A percentile compares a stretch with the other conserved stretches of the same genome.
phyloP scores from a whole-genome alignment of 2,113 vertebrate genomes.

The Oryzias melastigma region DNA sequence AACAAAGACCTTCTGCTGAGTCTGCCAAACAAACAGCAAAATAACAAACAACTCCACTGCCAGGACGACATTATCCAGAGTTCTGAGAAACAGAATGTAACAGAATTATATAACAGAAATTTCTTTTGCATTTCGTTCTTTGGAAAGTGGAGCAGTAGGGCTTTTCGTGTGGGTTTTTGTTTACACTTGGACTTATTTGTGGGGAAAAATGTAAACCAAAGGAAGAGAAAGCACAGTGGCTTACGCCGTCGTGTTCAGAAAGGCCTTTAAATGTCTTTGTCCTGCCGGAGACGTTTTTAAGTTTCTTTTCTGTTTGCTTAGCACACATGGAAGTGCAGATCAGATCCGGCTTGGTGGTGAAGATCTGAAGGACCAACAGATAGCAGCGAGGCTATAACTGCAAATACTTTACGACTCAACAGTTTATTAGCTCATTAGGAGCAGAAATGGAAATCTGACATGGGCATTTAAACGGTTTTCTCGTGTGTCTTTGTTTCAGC shows the following conservation, averaged over 20 bases:
- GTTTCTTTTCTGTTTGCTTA: conserved; percentile 48
- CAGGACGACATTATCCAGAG: conserved; percentile 35
- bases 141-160: not conserved
- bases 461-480: conserved; percentile 58
- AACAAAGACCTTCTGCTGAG: conserved; percentile 24
- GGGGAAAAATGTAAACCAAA: conserved; percentile 7
- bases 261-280: conserved; percentile 27
- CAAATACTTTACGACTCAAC: conserved; percentile 37
- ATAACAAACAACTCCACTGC: conserved; percentile 25
- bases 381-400: conserved; percentile 44
- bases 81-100: conserved; percentile 25
- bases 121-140: conserved; percentile 9
- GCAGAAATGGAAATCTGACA: conserved; percentile 40
- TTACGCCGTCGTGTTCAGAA: conserved; percentile 21
- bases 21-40: conserved; percentile 22
- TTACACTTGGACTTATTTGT: conserved; percentile 18
- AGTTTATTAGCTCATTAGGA: conserved; percentile 60
- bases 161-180: conserved; percentile 22
- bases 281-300: conserved; percentile 23
- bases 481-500: conserved; percentile 40
- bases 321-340: conserved; percentile 41
- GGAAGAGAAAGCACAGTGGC: not conserved
- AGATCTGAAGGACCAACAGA: conserved; percentile 36
- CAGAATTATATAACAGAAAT: not conserved
- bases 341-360: conserved; percentile 31